These are phyloP conservation scores for Nerophis lumbriciformis DNA, from an alignment of 2,113 vertebrate species.

Conservation along the genomic window DNA sequence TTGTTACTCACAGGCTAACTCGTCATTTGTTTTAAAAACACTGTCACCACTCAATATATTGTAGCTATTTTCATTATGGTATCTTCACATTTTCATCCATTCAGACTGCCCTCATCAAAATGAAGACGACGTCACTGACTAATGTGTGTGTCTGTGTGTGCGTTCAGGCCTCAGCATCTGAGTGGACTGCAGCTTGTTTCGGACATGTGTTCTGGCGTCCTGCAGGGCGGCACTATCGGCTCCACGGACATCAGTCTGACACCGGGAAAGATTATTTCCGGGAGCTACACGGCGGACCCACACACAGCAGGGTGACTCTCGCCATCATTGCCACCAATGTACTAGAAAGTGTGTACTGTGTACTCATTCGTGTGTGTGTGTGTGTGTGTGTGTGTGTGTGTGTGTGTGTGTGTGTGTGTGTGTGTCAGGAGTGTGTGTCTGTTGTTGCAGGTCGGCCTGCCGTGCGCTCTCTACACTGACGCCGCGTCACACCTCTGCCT, in stretches of 20 bases:
- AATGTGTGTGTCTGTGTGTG: not conserved
- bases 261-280: conserved; percentile 85
- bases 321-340: too few species aligned
- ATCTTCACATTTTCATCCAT: too few species aligned
- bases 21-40: too few species aligned
- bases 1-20: not conserved
- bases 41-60: too few species aligned
- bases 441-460: conserved; percentile 88
- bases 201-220: conserved; percentile 82
- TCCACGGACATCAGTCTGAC: conserved; percentile 85
- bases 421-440: conserved; percentile 87
- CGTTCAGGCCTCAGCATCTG: conserved; percentile 87
- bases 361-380: not conserved
- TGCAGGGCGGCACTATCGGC: conserved; percentile 85
- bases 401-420: not conserved
- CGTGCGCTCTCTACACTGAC: conserved; percentile 85
- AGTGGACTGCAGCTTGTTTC: conserved; percentile 86
- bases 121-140: too few species aligned
- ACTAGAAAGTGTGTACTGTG: not conserved
- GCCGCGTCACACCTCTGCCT: conserved; percentile 81
- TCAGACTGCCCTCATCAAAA: too few species aligned
- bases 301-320: conserved; percentile 61
- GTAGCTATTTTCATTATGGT: too few species aligned
- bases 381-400: conserved; percentile 78
- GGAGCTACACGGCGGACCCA: conserved; percentile 83